Conservation (phyloP, 2,113 vertebrate species). For the Acanthisitta chloris region DNA sequence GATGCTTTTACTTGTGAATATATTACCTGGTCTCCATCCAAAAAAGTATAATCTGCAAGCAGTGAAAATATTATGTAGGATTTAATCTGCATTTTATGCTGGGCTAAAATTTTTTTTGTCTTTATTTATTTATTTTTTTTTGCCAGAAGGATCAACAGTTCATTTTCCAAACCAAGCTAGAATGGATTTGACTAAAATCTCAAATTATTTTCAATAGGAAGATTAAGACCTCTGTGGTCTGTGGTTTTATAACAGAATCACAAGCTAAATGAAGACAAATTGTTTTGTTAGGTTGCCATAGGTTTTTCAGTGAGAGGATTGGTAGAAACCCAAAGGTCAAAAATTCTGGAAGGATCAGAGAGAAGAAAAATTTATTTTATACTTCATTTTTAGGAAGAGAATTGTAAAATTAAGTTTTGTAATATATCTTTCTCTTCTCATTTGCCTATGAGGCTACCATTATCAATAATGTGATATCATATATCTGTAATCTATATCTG, state of each 20-base stretch:
- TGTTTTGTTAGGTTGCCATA: not conserved
- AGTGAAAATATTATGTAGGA: not conserved
- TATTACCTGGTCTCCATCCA: not conserved
- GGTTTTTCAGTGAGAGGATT: not conserved
- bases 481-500: not conserved
- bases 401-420: not conserved
- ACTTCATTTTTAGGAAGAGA: not conserved
- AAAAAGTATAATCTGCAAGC: not conserved
- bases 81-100: not conserved
- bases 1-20: not conserved
- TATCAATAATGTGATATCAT: not conserved
- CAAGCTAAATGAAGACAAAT: not conserved
- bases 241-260: not conserved
- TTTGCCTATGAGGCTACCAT: not conserved
- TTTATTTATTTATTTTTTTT: too few species aligned
- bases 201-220: not conserved
- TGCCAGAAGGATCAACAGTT: not conserved
- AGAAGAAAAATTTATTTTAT: not conserved
- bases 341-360: not conserved
- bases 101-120: too few species aligned
- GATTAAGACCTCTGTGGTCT: not conserved
- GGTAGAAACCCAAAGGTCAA: not conserved
- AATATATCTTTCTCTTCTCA: not conserved
- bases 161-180: not conserved
- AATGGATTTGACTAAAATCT: not conserved